Evolutionary conservation across 2,113 vertebrate species (phyloP).

Genomic region (Girardinichthys multiradiatus): DNA sequence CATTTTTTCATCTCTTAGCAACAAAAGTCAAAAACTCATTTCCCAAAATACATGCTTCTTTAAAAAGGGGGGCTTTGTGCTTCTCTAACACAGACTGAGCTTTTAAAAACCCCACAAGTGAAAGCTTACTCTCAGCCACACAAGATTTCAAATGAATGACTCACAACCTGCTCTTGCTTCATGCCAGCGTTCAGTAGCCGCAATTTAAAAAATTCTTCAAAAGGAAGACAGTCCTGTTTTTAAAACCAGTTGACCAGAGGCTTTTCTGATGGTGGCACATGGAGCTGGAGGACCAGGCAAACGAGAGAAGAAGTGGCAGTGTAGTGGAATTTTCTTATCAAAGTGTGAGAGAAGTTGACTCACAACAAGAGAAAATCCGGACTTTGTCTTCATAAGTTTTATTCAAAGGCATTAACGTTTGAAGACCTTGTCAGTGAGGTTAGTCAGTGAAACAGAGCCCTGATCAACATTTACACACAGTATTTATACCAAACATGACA

Average conservation of each 20-base stretch:
- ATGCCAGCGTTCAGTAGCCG: neutral
- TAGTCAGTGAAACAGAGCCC: too few species aligned
- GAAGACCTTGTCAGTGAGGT: too few species aligned
- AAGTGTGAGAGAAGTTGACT: too few species aligned
- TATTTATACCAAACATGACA: too few species aligned
- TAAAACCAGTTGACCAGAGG: neutral
- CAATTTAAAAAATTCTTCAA: neutral
- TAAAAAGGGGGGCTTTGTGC: too few species aligned
- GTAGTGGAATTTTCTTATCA: too few species aligned
- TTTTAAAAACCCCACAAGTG: neutral
- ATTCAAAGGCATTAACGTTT: too few species aligned
- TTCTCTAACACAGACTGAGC: neutral
- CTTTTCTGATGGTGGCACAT: neutral
- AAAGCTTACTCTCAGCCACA: neutral
- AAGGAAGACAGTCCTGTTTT: slow-evolving; percentile 5
- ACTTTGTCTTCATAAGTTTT: too few species aligned
- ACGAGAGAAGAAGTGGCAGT: too few species aligned
- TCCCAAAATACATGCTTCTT: too few species aligned
- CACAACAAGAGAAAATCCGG: too few species aligned
- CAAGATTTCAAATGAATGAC: neutral
- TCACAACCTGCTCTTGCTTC: neutral
- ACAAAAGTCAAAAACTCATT: neutral
- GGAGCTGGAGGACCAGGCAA: slow-evolving; percentile 17
- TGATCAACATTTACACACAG: too few species aligned
- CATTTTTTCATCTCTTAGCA: neutral